These are phyloP conservation scores for Bettongia penicillata DNA, from an alignment of 2,113 vertebrate species.

Conservation along the genomic window DNA sequence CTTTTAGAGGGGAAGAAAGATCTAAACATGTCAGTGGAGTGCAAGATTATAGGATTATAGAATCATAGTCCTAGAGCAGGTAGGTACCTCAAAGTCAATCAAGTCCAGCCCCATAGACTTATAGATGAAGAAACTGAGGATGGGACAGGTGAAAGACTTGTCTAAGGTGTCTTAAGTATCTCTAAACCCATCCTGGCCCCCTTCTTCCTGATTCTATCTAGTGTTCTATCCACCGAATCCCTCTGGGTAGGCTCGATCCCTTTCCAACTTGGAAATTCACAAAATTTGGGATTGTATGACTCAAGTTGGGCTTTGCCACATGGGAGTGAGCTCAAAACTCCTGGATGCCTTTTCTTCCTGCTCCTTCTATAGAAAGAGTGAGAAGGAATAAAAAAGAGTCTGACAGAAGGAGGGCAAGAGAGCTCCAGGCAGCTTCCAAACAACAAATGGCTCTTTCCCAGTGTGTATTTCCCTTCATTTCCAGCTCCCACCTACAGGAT, in stretches of 20 bases:
- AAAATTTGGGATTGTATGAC: neutral
- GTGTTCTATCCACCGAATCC: neutral
- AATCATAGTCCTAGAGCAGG: neutral
- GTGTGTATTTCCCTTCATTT: neutral
- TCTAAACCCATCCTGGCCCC: neutral
- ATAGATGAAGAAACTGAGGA: neutral
- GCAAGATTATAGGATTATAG: neutral
- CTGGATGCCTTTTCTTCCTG: neutral
- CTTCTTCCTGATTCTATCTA: neutral
- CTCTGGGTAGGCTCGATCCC: neutral
- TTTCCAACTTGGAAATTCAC: neutral
- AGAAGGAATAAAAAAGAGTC: neutral
- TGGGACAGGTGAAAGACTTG: neutral
- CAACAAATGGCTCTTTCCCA: neutral
- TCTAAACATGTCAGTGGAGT: neutral
- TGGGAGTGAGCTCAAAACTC: neutral
- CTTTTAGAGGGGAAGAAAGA: neutral
- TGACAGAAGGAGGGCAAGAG: neutral
- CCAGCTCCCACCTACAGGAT: neutral
- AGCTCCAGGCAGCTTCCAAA: neutral
- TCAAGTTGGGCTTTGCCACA: neutral
- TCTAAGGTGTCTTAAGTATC: neutral
- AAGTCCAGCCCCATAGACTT: neutral
- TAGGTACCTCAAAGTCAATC: neutral
- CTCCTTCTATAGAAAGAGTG: neutral